Evolutionary conservation across 2,113 vertebrate species (phyloP).

Genomic region (Calidris pugnax): DNA sequence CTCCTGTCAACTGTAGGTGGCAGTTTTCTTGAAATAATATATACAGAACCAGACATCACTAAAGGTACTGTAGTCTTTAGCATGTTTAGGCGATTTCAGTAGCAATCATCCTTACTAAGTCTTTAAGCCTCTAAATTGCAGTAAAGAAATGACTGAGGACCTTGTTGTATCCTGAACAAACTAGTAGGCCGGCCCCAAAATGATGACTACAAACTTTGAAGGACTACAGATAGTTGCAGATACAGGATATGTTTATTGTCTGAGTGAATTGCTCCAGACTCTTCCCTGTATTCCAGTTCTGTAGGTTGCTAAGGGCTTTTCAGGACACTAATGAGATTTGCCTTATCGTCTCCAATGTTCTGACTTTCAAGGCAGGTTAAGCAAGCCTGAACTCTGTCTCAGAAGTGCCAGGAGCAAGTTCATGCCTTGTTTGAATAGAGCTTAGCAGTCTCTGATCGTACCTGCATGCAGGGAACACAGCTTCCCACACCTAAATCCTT

Average conservation of each 20-base stretch:
- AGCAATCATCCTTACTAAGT: neutral
- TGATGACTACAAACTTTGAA: neutral
- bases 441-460: neutral
- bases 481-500: neutral
- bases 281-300: neutral
- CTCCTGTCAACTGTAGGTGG: neutral
- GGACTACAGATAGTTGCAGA: neutral
- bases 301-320: neutral
- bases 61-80: neutral
- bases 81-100: neutral
- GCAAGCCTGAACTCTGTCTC: neutral
- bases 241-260: neutral
- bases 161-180: neutral
- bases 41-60: neutral
- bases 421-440: neutral
- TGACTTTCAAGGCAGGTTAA: neutral
- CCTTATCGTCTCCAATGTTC: neutral
- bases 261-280: neutral
- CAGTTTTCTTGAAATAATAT: neutral
- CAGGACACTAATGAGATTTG: neutral
- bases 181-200: neutral
- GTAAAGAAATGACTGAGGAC: neutral
- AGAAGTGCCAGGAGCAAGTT: neutral
- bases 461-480: neutral
- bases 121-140: neutral